Conservation (phyloP, 2,888 invertebrate genomes). For the Branchipolynoe longqiensis region DNA sequence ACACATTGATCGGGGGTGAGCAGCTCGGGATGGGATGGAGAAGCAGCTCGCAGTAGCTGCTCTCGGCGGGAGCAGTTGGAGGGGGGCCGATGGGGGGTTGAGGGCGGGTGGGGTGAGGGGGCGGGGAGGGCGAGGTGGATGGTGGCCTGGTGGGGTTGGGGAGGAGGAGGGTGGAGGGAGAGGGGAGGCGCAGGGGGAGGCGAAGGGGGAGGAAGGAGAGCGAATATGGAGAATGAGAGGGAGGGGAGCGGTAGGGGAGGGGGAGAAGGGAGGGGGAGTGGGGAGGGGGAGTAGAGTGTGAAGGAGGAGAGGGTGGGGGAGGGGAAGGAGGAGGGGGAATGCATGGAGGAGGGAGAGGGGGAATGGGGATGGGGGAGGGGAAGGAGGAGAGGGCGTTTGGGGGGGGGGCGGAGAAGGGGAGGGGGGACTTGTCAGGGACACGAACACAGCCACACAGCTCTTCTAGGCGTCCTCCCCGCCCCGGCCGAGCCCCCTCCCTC, state of each 20-base stretch:
- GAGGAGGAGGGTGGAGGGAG: slow-evolving; percentile 8
- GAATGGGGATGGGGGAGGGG: neutral
- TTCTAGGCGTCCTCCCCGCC: neutral
- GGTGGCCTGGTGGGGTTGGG: neutral
- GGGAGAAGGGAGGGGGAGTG: neutral
- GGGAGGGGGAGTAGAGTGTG: neutral
- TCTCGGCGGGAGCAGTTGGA: neutral
- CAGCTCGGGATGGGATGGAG: too few species aligned
- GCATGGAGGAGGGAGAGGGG: neutral
- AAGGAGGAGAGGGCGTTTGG: neutral
- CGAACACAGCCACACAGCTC: neutral
- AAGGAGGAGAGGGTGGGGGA: neutral
- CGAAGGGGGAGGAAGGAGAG: neutral
- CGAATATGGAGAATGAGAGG: neutral
- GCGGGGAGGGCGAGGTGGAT: neutral
- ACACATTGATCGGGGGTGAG: neutral
- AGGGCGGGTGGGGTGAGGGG: slow-evolving; percentile 36
- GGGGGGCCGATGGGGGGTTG: neutral
- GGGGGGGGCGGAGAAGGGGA: neutral
- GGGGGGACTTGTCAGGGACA: neutral
- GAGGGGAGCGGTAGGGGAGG: neutral
- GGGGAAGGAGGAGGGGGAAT: neutral
- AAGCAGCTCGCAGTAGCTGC: too few species aligned
- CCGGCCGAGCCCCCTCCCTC: neutral
- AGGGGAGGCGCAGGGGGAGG: neutral